Conservation (phyloP, 1,140 invertebrate genomes). For the Goniozus legneri region DNA sequence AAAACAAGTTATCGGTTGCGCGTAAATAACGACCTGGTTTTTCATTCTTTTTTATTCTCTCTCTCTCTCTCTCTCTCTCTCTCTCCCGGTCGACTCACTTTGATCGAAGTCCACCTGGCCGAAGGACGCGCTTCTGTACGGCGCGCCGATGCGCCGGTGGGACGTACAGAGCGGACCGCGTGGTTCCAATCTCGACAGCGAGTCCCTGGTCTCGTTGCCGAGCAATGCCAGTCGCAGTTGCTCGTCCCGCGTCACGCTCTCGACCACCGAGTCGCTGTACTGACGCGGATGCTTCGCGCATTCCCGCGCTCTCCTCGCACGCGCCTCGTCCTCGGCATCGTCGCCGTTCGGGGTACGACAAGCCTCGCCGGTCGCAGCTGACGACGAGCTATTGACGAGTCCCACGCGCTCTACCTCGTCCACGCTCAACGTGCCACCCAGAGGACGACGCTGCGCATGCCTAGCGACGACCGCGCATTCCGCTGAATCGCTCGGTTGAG, state of each 20-base stretch:
- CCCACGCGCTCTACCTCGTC: too few species aligned
- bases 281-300: slow-evolving; percentile 37
- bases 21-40: too few species aligned
- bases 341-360: slow-evolving; percentile 16
- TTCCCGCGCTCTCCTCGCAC: too few species aligned
- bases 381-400: too few species aligned
- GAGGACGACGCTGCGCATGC: too few species aligned
- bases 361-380: too few species aligned
- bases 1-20: too few species aligned
- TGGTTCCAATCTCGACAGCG: slow-evolving; percentile 42
- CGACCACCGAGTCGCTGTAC: slow-evolving; percentile 44
- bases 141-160: slow-evolving; percentile 34
- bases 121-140: slow-evolving; percentile 77
- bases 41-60: too few species aligned
- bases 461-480: too few species aligned
- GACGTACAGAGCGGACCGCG: slow-evolving; percentile 41
- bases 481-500: too few species aligned
- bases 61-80: too few species aligned
- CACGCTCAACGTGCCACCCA: too few species aligned
- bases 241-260: slow-evolving; percentile 32
- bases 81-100: slow-evolving; percentile 39
- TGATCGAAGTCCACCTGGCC: slow-evolving; percentile 72
- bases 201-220: slow-evolving; percentile 38
- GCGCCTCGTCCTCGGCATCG: slow-evolving; percentile 10
- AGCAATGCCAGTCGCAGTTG: slow-evolving; percentile 32